These are phyloP conservation scores for Scelioninae gen. 1 DNA, from an alignment of 2,888 invertebrate species.

Conservation along the genomic window DNA sequence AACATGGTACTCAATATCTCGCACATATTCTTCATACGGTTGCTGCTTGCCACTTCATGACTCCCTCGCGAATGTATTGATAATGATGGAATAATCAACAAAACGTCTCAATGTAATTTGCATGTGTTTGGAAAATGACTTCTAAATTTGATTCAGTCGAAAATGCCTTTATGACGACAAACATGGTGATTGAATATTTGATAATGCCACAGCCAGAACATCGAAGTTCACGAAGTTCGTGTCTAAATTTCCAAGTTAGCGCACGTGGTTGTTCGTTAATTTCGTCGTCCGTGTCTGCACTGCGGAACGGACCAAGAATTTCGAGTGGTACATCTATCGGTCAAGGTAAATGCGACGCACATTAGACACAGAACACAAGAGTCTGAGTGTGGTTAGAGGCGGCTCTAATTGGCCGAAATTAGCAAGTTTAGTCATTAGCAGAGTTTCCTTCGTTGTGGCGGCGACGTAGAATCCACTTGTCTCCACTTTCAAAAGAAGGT, in stretches of 20 bases:
- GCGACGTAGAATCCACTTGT: conserved; percentile 80
- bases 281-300: conserved; percentile 61
- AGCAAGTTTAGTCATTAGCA: conserved; percentile 85
- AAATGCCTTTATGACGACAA: conserved; percentile 34
- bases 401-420: conserved; percentile 84
- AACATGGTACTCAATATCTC: conserved; percentile 80
- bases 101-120: too few relatives aligned
- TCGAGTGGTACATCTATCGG: conserved; percentile 78
- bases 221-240: conserved; percentile 53
- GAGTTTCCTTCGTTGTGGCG: conserved; percentile 82
- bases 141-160: conserved; percentile 17
- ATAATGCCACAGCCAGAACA: too few relatives aligned
- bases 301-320: conserved; percentile 74
- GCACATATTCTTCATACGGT: conserved; percentile 70
- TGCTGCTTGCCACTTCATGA: conserved; percentile 57
- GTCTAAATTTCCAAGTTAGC: conserved; percentile 69
- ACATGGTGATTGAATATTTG: conserved; percentile 39
- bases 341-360: conserved; percentile 82
- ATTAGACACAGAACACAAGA: conserved; percentile 78
- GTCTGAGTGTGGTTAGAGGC: conserved; percentile 71
- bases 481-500: conserved; percentile 80
- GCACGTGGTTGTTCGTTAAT: conserved; percentile 68
- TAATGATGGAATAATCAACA: conserved; percentile 21
- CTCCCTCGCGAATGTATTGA: conserved; percentile 8
- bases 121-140: too few relatives aligned